Evolutionary conservation across 2,888 invertebrate genomes (phyloP), one percentile per base, ranked within the genome.

Genomic region (Scrobipalpa costella): DNA sequence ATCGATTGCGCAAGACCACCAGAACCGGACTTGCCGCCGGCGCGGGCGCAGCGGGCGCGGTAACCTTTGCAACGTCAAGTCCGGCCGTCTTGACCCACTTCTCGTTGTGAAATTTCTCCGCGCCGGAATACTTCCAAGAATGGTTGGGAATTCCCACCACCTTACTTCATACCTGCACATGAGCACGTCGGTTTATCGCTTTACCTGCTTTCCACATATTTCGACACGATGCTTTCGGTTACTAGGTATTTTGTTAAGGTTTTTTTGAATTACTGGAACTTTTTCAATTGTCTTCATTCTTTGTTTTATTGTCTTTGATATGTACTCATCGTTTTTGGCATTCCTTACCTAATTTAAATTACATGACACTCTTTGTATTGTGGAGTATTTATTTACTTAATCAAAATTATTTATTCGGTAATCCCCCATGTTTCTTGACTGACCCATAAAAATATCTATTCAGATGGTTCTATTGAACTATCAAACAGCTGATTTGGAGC

Each of bases 11-110:
- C 84, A 90, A 90, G 76, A 75, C 73, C 75, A 68, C 68, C 87
- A 49, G 49, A 61, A 86, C 89, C 88, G 88, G 89, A 86, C 83
- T 83, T 78, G 77, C 71, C 52, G 69, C 68, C 77, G 71, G 76
- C 76, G 68, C 75, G 78, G 76, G 73, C 71, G 75, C 76, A 75
- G 78, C 77, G 79, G 74, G 80, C 71, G 78, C 83, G 81, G 57
- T 86, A 90, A 90, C 90, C 90, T 90, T 89, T 90, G 80, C 84
- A 81, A 87, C 86, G 78, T 85, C 84, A 85, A 87, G 86, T 90
- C 90, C 59, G 59, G 87, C 87, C 85, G 86, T 80, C 90, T 88
- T 88, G 91, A 90, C 91, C 91, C 75, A 91, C 90, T 81, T 90
- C 70, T 73, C 69, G 79, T 90, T 89, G 86, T 86, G 90, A 87